Base-by-base conservation (phyloP, 1,140 invertebrate species). In the Zaprionus taronus region DNA sequence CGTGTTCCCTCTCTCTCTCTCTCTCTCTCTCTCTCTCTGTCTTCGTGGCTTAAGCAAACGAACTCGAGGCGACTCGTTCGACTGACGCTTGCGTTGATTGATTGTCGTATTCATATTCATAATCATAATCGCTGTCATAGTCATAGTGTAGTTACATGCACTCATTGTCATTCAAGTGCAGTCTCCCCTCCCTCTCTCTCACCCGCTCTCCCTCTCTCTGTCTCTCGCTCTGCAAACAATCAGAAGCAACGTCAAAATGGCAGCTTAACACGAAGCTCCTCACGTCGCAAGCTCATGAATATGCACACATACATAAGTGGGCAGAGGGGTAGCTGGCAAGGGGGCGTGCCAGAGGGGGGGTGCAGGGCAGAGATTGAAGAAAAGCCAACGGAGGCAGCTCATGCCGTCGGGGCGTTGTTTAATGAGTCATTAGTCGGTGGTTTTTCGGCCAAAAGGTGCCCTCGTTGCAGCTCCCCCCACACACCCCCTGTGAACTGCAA, bases 231-330 rank as follows among this genome's bases (percentile, higher is more conserved):
- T 58, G 84, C 51, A 89, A 87, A 86, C 83, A 87, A 57, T 80
- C 72, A 58, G 65, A 77, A 77, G 65, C 69, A 80, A 87, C 84
- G 72, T 91, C 78, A 91, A 91, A 91, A 91, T 91, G 86, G 83
- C 80, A 91, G 86, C 86, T 91, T 85, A 91, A 79, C 86, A 91
- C 86, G 86, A 91, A 91, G 62, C 67, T 63, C 36, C 75, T 68
- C 71, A 77, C 58, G 70, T 66, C 49, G 62, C 38, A 31, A 70
- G 76, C 80, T 91, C 86, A 91, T 91, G 86, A 91, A 91, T 91
- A 91, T 91, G 86, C 82, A 85, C 77, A 78, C 66, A 75, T 51
- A 24, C 17, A 9, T n/a, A 41, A 49, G 17, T 5, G 26, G 15
- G 15, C 20, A 12, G 3, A 36, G 22, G 15, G 5, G 47, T 17